A percentile compares a stretch with the other conserved stretches of the same genome.
phyloP scores from a whole-genome alignment of 2,113 vertebrate species.

The Ginglymostoma cirratum region DNA sequence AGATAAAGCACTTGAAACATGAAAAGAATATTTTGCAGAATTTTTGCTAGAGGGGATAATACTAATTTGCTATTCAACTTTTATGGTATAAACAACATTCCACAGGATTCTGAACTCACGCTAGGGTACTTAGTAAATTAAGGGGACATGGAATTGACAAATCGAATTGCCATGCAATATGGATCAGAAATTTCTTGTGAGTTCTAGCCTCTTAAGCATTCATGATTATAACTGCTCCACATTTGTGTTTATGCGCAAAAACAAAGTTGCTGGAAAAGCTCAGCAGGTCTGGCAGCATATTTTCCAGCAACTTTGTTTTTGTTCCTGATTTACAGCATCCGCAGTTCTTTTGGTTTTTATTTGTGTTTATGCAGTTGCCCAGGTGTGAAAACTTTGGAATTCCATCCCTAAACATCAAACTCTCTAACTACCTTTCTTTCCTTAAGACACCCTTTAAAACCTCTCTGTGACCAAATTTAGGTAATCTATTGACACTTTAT shows the following conservation, averaged over 20 bases:
- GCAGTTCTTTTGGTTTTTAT: no score
- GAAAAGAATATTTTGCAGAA: not conserved
- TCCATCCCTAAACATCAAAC: not conserved
- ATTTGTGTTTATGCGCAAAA: not conserved
- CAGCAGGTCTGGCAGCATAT: no score
- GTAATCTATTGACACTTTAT: not conserved
- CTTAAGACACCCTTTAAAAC: not conserved
- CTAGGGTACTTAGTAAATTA: not conserved
- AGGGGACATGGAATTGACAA: not conserved
- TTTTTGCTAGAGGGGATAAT: not conserved
- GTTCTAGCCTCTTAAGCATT: not conserved
- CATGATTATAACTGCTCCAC: not conserved
- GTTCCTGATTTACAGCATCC: no score
- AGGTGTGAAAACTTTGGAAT: not conserved
- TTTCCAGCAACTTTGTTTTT: no score
- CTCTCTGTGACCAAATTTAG: not conserved
- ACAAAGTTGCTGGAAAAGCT: no score
- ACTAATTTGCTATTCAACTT: not conserved
- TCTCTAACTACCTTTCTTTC: not conserved
- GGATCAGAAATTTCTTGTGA: not conserved
- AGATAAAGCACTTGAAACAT: conserved; percentile 1
- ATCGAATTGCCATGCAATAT: not conserved
- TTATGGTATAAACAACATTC: not conserved
- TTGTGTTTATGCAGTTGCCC: not conserved
- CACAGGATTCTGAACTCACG: not conserved